phyloP scores from a whole-genome alignment of 2,888 invertebrate genomes.

The Pterostichus niger region DNA sequence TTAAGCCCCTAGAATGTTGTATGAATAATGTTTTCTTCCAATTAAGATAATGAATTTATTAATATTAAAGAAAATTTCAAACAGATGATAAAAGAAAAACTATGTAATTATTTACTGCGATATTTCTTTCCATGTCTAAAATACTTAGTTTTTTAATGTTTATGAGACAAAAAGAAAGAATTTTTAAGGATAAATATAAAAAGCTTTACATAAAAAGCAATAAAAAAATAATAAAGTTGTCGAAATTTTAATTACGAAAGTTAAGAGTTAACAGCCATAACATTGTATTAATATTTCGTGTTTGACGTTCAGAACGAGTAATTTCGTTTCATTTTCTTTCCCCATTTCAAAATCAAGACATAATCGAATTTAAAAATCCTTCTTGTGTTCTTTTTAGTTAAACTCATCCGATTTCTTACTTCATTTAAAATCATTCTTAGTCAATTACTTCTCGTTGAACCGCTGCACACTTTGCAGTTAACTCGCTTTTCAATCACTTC shows the following conservation, averaged over 20 bases:
- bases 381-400: slow-evolving; percentile 44
- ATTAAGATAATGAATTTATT: too few species aligned
- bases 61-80: too few species aligned
- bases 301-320: slow-evolving; percentile 17
- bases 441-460: slow-evolving; percentile 53
- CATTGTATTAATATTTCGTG: slow-evolving; percentile 45
- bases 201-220: slow-evolving; percentile 31
- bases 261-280: slow-evolving; percentile 35
- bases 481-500: slow-evolving; percentile 49
- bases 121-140: not conserved
- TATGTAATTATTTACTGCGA: too few species aligned
- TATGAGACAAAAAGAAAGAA: not conserved
- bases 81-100: too few species aligned
- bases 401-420: slow-evolving; percentile 57
- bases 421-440: slow-evolving; percentile 58
- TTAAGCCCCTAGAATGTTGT: too few species aligned
- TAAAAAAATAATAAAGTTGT: slow-evolving; percentile 49
- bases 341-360: slow-evolving; percentile 38
- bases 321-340: slow-evolving; percentile 17
- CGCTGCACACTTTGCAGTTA: slow-evolving; percentile 52
- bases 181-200: slow-evolving; percentile 8
- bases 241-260: slow-evolving; percentile 46
- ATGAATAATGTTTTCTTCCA: too few species aligned
- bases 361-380: slow-evolving; percentile 57
- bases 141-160: slow-evolving; percentile 3